Conservation (phyloP, 2,797 vertebrate genomes). For the Iguana delicatissima region DNA sequence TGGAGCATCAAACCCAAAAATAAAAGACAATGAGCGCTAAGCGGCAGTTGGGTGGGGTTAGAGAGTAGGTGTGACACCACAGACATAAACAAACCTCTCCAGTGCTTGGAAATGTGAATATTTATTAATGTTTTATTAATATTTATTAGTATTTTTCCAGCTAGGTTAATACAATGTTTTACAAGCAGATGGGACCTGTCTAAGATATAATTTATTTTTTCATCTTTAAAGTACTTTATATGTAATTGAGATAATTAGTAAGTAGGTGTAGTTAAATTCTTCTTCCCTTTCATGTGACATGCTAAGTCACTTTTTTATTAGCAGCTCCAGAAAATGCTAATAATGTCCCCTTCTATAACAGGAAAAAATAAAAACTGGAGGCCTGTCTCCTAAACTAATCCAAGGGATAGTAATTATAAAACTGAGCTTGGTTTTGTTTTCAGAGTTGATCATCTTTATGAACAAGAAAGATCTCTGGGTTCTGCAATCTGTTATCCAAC, state of each 20-base stretch:
- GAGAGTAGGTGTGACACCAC: accelerated
- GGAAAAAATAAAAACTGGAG: neutral
- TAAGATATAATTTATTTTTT: conserved; percentile 42
- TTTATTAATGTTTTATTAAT: conserved; percentile 60
- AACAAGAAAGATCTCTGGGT: neutral
- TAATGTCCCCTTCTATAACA: conserved; percentile 3
- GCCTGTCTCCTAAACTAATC: neutral
- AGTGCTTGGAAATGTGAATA: conserved; percentile 49
- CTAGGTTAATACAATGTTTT: conserved; percentile 44
- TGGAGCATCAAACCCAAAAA: conserved; percentile 69
- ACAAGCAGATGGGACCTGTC: conserved; percentile 41
- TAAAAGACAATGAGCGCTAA: conserved; percentile 82
- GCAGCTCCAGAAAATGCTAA: neutral
- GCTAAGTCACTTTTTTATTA: neutral
- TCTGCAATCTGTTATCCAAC: neutral
- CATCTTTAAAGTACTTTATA: conserved; percentile 38
- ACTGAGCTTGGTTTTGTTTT: neutral
- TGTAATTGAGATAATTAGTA: conserved; percentile 42
- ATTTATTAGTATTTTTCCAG: conserved; percentile 50
- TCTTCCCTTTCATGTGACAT: accelerated
- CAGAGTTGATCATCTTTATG: neutral
- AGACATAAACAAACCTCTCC: neutral
- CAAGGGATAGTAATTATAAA: conserved; percentile 19
- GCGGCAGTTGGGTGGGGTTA: neutral
- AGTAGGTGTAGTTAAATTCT: conserved; percentile 17